Evolutionary conservation across 1,140 invertebrate genomes (phyloP).

Genomic region (Drosophila lini): DNA sequence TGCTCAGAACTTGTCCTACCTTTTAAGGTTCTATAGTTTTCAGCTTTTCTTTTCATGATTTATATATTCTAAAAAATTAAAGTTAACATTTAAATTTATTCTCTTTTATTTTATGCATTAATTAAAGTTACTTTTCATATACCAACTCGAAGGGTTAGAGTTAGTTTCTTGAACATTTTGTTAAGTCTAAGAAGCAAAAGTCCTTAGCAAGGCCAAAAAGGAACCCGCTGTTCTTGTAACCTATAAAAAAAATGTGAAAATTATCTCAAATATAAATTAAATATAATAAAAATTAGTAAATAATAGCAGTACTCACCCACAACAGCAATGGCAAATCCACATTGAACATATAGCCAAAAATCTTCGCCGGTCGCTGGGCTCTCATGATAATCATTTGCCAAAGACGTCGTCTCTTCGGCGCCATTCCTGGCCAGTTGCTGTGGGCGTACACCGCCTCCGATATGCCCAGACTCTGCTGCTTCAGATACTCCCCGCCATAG

Average conservation of each 20-base stretch:
- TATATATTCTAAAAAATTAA: background rate
- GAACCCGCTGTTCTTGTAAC: slow-evolving; percentile 49
- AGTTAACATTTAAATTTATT: too few relatives aligned
- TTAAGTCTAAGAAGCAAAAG: slow-evolving; percentile 27
- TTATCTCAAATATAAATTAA: too few relatives aligned
- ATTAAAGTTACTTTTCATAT: background rate
- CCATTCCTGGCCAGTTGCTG: slow-evolving; percentile 38
- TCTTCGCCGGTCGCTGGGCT: slow-evolving; percentile 32
- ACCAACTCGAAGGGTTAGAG: background rate
- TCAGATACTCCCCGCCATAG: slow-evolving; percentile 48
- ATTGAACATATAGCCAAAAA: slow-evolving; percentile 51
- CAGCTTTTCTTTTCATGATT: background rate
- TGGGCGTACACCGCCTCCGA: slow-evolving; percentile 25
- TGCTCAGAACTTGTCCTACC: too few relatives aligned
- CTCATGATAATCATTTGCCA: slow-evolving; percentile 51
- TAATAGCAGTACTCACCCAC: slow-evolving; percentile 39
- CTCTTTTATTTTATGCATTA: background rate
- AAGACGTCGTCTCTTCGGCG: slow-evolving; percentile 14
- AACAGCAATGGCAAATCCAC: slow-evolving; percentile 53
- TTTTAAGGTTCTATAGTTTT: too few relatives aligned
- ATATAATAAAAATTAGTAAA: too few relatives aligned
- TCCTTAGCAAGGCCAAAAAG: slow-evolving; percentile 48
- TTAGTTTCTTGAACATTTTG: background rate
- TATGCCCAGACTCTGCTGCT: slow-evolving; percentile 40
- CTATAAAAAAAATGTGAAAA: background rate